Evolutionary conservation across 2,113 vertebrate species (phyloP), one percentile per base, ranked within the genome.

Genomic region (Corvus moneduloides): DNA sequence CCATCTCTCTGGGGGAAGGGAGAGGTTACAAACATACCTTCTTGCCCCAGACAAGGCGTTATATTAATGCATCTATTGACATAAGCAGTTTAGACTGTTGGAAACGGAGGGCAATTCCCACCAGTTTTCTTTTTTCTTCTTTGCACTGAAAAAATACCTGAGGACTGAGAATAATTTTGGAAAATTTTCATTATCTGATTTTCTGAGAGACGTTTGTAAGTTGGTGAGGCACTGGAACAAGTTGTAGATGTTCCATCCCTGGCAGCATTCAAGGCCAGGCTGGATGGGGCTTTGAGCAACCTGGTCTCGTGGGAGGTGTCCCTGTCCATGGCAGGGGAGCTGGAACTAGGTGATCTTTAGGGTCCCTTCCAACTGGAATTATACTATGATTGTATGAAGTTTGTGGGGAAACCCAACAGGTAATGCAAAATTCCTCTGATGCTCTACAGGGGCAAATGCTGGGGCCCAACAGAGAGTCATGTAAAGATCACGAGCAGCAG

Each of bases 321-420:
- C 33, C 37, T 89, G 23, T 2, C 52, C 23, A 52, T 52, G 77
- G 20, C 39, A 41, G 9, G 8, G 21, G 5, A 4, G 8, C 22
- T 76, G 48, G 30, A 69, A 55, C 9, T 3, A 48, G 48, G 16
- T 13, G 10, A 69, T 35, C n/a, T 49, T 55, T 76, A 48, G 41
- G 48, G 63, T 62, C 26, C 12, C 35, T 63, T 90, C 49, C 41
- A 63, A 43, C 15, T 32, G 6, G 16, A 55, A 69, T 22, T 32
- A 55, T 32, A 33, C 21, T 13, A 15, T 16, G 21, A 55, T 83
- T 43, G n/a, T 41, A 55, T 0, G 0, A 49, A 20, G 3, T 48
- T 69, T 91, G 20, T 21, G 43, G 9, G 21, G 26, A 83, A 94
- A 85, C 32, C 11, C 46, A 93, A 32, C 26, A 95, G 23, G 37